Conservation (phyloP, 2,113 vertebrate species). For the Mastomys natalensis region DNA sequence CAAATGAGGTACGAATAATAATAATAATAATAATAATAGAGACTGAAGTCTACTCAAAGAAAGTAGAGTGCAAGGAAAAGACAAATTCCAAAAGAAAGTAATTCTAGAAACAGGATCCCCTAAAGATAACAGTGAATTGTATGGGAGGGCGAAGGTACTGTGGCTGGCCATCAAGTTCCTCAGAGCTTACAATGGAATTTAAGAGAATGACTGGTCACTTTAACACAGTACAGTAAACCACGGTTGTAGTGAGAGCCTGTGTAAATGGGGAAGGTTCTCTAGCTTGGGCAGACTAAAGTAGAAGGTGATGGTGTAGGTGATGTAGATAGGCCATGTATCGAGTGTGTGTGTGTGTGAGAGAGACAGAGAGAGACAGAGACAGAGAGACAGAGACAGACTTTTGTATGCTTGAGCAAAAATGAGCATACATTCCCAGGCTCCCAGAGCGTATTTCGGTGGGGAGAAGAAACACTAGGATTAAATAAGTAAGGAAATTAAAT, state of each 20-base stretch:
- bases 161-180: not conserved
- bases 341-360: not conserved
- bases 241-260: not conserved
- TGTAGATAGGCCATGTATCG: not conserved
- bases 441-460: not conserved
- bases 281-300: not conserved
- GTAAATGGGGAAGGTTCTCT: not conserved
- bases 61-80: constrained; percentile 22
- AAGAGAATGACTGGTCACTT: not conserved
- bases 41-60: constrained; percentile 9
- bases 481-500: not conserved
- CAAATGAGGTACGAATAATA: not conserved
- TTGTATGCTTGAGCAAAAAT: not conserved
- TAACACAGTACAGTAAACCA: not conserved
- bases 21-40: not conserved
- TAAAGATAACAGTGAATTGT: not conserved
- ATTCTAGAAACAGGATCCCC: not conserved
- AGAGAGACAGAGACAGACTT: not conserved
- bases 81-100: constrained; percentile 9
- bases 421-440: not conserved
- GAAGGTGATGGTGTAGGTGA: not conserved
- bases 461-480: constrained; percentile 3
- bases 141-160: not conserved
- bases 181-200: not conserved
- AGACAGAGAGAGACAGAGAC: not conserved